Base-by-base conservation (phyloP, 2,888 invertebrate species). In the Prosopocoilus inquinatus region DNA sequence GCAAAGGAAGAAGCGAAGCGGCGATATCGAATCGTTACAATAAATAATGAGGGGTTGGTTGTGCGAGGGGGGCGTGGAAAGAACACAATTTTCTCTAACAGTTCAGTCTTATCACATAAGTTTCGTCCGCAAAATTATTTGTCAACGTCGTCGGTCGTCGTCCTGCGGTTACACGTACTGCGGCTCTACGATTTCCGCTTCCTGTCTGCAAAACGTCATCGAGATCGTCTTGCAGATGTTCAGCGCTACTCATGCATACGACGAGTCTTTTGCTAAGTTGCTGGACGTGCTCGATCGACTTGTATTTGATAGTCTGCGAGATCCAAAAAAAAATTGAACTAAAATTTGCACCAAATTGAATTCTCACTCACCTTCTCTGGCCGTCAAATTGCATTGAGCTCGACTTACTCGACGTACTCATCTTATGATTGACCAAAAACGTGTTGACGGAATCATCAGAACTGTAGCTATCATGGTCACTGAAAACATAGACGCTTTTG, bases 361-460 rank as follows among this genome's bases (percentile, higher is more conserved):
- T 36, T 36, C 9, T 34, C 34, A 34, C 35, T 48, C 39, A 56
- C 56, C 47, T 47, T 47, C 53, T 53, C 47, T 53, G 53, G 34
- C 8, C 43, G 9, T 56, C 56, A 34, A 56, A 50, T 15, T 51
- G 51, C 52, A 56, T 52, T 13, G 45, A 50, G 38, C 45, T 56
- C 9, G 56, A 50, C 15, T 56, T n/a, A n/a, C n/a, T 56, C 20
- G 12, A 47, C n/a, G 41, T 9, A 9, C 62, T 79, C 50, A 82
- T 71, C 70, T 83, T 83, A 76, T 84, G 83, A 68, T 84, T 84
- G 34, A 84, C 80, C 61, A 85, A 74, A 75, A 84, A 85, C 36
- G 84, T 84, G 68, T 82, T 84, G 64, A 85, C 82, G 0, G 85
- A 85, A 68, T 85, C 85, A 70, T 85, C 85, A 0, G 85, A 85